Percentiles rank a stretch among this genome's conserved stretches.
These are phyloP conservation scores for Zelostemma sp. DNA, from an alignment of 1,140 invertebrate species.

Conservation along the genomic window DNA sequence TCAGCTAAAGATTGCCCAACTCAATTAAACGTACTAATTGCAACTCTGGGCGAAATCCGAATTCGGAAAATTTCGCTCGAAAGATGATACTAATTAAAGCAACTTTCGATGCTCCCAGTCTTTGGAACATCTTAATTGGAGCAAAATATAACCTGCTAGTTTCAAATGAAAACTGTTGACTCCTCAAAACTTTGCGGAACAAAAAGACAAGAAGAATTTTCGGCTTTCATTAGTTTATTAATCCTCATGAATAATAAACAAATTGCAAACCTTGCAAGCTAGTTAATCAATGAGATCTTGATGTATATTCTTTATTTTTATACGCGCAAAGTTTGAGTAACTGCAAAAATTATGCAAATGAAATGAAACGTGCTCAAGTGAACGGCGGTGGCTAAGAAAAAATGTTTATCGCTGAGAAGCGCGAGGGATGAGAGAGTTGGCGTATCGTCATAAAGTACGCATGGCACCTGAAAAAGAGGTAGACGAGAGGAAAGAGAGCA, in stretches of 20 bases:
- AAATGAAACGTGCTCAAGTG: too few relatives aligned
- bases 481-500: constrained; percentile 18
- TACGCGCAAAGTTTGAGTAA: too few relatives aligned
- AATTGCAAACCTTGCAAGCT: too few relatives aligned
- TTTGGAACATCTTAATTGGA: neutral
- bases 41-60: neutral
- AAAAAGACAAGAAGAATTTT: too few relatives aligned
- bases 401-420: neutral
- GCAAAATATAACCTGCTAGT: too few relatives aligned
- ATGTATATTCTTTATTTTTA: too few relatives aligned
- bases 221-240: too few relatives aligned
- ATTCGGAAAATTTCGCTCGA: neutral
- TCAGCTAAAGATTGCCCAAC: neutral
- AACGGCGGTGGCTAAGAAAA: constrained; percentile 4
- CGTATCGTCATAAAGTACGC: constrained; percentile 15
- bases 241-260: too few relatives aligned
- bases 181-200: too few relatives aligned
- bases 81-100: neutral
- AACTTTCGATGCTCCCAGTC: neutral
- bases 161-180: too few relatives aligned
- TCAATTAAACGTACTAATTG: neutral
- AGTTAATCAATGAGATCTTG: too few relatives aligned
- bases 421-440: constrained; percentile 6
- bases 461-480: constrained; percentile 4
- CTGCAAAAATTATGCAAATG: too few relatives aligned